Evolutionary conservation across 2,888 invertebrate species (phyloP).

Genomic region (Ligdia adustata): DNA sequence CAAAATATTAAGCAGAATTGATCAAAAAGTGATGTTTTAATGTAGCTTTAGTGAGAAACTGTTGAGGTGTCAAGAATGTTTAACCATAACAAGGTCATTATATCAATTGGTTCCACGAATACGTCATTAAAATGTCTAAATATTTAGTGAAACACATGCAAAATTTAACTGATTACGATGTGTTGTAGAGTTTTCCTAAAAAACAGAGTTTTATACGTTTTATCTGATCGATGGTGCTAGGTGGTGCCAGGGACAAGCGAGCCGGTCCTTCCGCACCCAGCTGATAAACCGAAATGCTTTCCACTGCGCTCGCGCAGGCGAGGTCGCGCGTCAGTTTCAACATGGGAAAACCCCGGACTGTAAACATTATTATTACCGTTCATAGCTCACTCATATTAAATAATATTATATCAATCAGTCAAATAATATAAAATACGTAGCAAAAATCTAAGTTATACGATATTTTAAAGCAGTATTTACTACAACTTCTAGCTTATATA

Average conservation of each 20-base stretch:
- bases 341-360: slow-evolving; percentile 27
- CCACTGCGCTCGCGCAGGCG: slow-evolving; percentile 58
- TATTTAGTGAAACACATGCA: too few relatives aligned
- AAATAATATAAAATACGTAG: too few relatives aligned
- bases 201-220: too few relatives aligned
- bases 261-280: slow-evolving; percentile 62
- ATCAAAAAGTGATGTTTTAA: slow-evolving; percentile 13
- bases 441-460: too few relatives aligned
- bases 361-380: slow-evolving; percentile 5
- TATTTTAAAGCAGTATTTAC: too few relatives aligned
- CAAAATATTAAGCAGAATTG: slow-evolving; percentile 27
- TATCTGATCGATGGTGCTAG: slow-evolving; percentile 61
- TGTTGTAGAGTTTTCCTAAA: slow-evolving; percentile 28
- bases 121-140: too few relatives aligned
- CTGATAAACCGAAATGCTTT: slow-evolving; percentile 63
- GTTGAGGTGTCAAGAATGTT: slow-evolving; percentile 5
- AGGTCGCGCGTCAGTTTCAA: slow-evolving; percentile 34
- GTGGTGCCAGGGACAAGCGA: slow-evolving; percentile 63
- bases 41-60: slow-evolving; percentile 15
- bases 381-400: too few relatives aligned
- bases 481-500: too few relatives aligned
- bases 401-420: too few relatives aligned
- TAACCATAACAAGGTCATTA: too few relatives aligned
- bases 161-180: too few relatives aligned
- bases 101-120: too few relatives aligned